Evolutionary conservation across 2,888 invertebrate genomes (phyloP).

Genomic region (Adineta ricciae): DNA sequence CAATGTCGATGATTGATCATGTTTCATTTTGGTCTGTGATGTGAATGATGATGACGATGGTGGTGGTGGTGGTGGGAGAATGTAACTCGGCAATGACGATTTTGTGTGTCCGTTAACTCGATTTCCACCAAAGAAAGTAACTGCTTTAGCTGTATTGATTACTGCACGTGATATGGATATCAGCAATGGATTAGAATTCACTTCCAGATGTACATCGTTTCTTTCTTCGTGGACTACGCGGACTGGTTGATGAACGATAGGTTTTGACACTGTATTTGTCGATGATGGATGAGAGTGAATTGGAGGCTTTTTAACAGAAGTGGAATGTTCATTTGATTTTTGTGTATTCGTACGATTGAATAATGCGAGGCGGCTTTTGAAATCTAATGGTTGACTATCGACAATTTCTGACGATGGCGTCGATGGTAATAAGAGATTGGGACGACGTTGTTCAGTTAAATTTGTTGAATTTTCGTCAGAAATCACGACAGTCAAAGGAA

Average conservation of each 20-base stretch:
- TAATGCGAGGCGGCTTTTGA: conserved; percentile 16
- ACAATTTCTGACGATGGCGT: neutral
- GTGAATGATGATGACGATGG: too few species aligned
- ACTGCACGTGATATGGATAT: neutral
- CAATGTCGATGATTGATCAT: neutral
- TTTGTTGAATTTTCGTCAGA: neutral
- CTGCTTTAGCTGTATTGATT: neutral
- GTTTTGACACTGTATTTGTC: neutral
- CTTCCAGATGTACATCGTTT: neutral
- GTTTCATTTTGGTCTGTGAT: neutral
- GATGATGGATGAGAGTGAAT: neutral
- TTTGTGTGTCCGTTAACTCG: neutral
- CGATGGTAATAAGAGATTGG: conserved; percentile 3
- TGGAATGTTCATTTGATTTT: neutral
- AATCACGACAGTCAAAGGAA: neutral
- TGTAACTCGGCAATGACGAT: neutral
- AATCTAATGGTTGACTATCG: conserved; percentile 9
- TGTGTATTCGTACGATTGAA: conserved; percentile 6
- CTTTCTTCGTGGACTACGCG: neutral
- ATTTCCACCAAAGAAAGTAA: neutral
- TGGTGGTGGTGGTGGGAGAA: neutral
- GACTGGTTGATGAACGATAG: neutral
- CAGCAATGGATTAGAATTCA: neutral
- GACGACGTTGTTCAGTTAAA: neutral
- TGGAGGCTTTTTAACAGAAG: neutral